Evolutionary conservation across 2,113 vertebrate species (phyloP).

Genomic region (Seriola quinqueradiata): DNA sequence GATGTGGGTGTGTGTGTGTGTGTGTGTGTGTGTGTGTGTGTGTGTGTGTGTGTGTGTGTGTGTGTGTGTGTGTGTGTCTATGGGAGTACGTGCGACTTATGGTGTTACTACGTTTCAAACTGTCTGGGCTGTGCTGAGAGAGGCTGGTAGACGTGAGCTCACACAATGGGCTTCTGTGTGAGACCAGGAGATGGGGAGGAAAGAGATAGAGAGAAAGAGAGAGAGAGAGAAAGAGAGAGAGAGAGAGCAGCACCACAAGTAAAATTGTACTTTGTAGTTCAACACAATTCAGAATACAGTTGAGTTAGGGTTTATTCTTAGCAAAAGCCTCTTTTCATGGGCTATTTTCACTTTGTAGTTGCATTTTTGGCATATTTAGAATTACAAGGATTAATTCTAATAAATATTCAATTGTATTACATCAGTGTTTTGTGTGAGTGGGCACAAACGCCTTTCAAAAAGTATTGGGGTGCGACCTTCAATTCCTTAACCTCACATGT

Average conservation of each 20-base stretch:
- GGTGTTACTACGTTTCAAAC: slow-evolving; percentile 42
- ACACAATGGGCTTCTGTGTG: slow-evolving; percentile 75
- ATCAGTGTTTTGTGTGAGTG: slow-evolving; percentile 27
- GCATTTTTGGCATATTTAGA: neutral
- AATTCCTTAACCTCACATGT: slow-evolving; percentile 70
- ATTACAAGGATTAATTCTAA: neutral
- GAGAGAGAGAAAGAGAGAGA: slow-evolving; percentile 14
- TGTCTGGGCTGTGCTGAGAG: slow-evolving; percentile 29
- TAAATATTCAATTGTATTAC: neutral
- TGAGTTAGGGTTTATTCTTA: neutral
- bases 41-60: slow-evolving; percentile 13
- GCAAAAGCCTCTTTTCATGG: neutral
- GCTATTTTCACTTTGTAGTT: neutral
- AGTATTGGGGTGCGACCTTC: slow-evolving; percentile 57
- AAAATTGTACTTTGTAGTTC: slow-evolving; percentile 18
- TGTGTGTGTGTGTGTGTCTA: slow-evolving; percentile 13
- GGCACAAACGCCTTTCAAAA: slow-evolving; percentile 7
- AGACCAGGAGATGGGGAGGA: slow-evolving; percentile 38
- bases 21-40: slow-evolving; percentile 17
- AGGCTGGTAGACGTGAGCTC: slow-evolving; percentile 53
- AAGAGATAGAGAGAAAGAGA: slow-evolving; percentile 37
- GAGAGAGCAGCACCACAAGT: slow-evolving; percentile 1
- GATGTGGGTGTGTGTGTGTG: slow-evolving; percentile 11
- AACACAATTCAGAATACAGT: slow-evolving; percentile 21
- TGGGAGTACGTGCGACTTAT: slow-evolving; percentile 16